A percentile compares a stretch with the other conserved stretches of the same genome.
These are phyloP conservation scores for Linepithema humile DNA, from an alignment of 1,140 invertebrate genomes.

Conservation along the genomic window DNA sequence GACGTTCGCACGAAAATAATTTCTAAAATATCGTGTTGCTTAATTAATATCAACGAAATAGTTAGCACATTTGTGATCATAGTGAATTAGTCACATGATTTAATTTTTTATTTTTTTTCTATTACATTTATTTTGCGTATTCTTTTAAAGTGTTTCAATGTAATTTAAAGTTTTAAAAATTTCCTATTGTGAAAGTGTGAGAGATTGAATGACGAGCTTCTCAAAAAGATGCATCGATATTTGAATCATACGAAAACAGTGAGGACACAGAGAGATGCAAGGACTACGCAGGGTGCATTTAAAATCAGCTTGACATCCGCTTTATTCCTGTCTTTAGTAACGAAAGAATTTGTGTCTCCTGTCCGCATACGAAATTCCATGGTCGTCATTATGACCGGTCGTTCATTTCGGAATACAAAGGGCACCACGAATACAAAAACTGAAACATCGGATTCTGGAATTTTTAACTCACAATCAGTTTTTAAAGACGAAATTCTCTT, in stretches of 20 bases:
- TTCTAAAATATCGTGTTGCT: not conserved
- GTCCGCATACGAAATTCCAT: slow-evolving; percentile 67
- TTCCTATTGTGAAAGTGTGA: not conserved
- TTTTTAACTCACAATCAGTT: not conserved
- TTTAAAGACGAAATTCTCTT: not conserved
- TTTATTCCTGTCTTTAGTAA: slow-evolving; percentile 47
- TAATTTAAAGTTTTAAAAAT: not conserved
- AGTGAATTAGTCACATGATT: not conserved
- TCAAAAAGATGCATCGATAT: slow-evolving; percentile 7
- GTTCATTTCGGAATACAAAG: slow-evolving; percentile 61
- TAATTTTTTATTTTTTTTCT: not conserved
- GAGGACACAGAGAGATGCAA: slow-evolving; percentile 29
- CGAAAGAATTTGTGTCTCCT: slow-evolving; percentile 50
- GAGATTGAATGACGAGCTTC: not conserved
- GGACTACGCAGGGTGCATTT: slow-evolving; percentile 65
- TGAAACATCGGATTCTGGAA: not conserved
- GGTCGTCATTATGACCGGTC: slow-evolving; percentile 12
- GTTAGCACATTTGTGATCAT: not conserved
- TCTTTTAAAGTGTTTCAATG: not conserved
- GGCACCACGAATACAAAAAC: not conserved
- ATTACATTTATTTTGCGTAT: not conserved
- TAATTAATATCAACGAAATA: not conserved
- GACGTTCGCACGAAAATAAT: not conserved
- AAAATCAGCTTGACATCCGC: slow-evolving; percentile 67
- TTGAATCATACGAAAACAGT: slow-evolving; percentile 10